These are phyloP conservation scores for Bubo scandiacus DNA, from an alignment of 2,113 vertebrate genomes.

Conservation along the genomic window DNA sequence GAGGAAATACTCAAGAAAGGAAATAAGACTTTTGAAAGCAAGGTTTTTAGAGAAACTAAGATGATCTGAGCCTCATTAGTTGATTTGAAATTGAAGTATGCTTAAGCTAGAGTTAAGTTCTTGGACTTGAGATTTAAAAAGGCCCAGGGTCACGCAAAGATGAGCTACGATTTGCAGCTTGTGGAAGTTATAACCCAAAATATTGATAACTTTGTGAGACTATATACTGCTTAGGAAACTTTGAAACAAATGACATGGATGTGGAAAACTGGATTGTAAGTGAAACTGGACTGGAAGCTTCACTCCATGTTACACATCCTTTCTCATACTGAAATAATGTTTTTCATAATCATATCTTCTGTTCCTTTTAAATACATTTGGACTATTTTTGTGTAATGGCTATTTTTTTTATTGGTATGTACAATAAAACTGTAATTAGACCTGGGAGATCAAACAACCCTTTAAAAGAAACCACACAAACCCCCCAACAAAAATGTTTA, in stretches of 20 bases:
- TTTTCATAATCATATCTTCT: not conserved
- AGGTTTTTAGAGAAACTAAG: not conserved
- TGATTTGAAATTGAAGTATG: not conserved
- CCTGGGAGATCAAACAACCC: not conserved
- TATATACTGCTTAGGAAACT: not conserved
- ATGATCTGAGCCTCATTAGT: not conserved
- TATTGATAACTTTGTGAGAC: not conserved
- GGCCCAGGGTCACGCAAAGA: not conserved
- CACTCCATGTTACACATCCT: not conserved
- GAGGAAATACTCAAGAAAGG: not conserved
- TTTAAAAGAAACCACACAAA: not conserved
- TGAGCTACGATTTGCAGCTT: not conserved
- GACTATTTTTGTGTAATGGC: not conserved
- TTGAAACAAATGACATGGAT: not conserved
- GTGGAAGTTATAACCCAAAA: not conserved
- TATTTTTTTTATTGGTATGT: not conserved
- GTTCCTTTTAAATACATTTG: not conserved
- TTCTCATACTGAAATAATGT: not conserved
- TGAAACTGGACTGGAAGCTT: not conserved
- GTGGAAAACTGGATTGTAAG: not conserved
- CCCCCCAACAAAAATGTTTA: not conserved
- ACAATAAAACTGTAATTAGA: not conserved
- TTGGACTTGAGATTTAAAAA: not conserved
- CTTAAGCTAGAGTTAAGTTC: not conserved
- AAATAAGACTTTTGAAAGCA: not conserved